Base-by-base conservation (phyloP, 2,797 vertebrate genomes). In the Heliangelus exortis region DNA sequence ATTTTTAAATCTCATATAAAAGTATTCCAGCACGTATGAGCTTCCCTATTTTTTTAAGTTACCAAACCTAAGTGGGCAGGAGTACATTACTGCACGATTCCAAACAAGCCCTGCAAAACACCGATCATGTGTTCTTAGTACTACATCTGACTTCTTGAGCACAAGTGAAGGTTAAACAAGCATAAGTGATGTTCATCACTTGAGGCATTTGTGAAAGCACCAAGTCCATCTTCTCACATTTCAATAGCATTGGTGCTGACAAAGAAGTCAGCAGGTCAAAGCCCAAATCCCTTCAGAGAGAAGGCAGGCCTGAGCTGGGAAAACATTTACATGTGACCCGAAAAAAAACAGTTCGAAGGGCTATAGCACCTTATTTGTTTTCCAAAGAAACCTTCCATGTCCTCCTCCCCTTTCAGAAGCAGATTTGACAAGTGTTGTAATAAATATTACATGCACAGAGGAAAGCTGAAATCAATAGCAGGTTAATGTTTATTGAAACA, bases 401-500 rank as follows among this genome's bases (percentile, higher is more conserved):
- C 87, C 86, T 92, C 62, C 29, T 95, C 73, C 61, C 68, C 73
- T 91, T 88, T 91, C 91, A 90, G 68, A 94, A 73, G 85, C 59
- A 92, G 73, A 88, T 94, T 73, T 86, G 79, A 94, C 82, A 97
- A 95, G 75, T 92, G 55, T 84, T 90, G 77, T 96, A 94, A 96
- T 95, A 96, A 85, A 93, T 96, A 96, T 92, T 97, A 96, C 76
- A 95, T 67, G 83, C 78, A 88, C 45, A 80, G 50, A 94, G 78
- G 84, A 95, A 97, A 93, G 83, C 2, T 95, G 91, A 96, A 96
- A 97, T 97, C 96, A 97, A 94, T 95, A 96, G 81, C 74, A 93
- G 80, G 77, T 96, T 97, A 97, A 96, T 97, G 84, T 96, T 97
- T 97, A 96, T 90, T 96, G 93, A 98, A 97, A 97, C 94, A 97